A percentile compares a stretch with the other conserved stretches of the same genome.
Evolutionary conservation across 2,113 vertebrate genomes (phyloP).

Genomic region (Callipepla squamata): DNA sequence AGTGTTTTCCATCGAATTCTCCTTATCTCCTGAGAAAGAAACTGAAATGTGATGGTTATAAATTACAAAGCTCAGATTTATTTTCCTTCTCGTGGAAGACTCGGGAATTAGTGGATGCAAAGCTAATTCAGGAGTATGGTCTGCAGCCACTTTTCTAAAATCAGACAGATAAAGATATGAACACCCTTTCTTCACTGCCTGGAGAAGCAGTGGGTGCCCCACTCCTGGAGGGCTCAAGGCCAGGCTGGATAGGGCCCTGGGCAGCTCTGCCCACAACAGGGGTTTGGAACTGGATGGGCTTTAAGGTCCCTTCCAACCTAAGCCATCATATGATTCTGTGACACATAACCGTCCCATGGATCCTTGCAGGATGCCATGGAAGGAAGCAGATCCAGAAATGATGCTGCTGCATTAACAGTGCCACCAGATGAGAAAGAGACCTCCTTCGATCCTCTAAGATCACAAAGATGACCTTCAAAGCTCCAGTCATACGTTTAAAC

Average conservation of each 20-base stretch:
- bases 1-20: background rate
- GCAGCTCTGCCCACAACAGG: no score
- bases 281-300: no score
- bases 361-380: background rate
- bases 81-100: background rate
- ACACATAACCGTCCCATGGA: background rate
- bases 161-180: background rate
- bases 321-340: no score
- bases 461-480: background rate
- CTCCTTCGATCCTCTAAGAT: background rate
- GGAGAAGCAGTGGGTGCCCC: no score
- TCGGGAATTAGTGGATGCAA: background rate
- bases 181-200: background rate
- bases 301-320: no score
- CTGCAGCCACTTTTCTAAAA: background rate
- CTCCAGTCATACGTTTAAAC: slow-evolving; percentile 32
- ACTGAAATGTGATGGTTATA: rapidly evolving
- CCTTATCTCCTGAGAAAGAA: background rate
- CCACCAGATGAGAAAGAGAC: background rate
- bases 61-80: background rate
- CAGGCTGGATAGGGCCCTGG: no score
- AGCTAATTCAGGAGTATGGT: background rate
- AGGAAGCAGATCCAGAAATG: background rate
- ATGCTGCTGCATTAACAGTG: background rate
- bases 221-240: no score